Base-by-base conservation (phyloP, 2,888 invertebrate species). In the Petrolisthes manimaculis region DNA sequence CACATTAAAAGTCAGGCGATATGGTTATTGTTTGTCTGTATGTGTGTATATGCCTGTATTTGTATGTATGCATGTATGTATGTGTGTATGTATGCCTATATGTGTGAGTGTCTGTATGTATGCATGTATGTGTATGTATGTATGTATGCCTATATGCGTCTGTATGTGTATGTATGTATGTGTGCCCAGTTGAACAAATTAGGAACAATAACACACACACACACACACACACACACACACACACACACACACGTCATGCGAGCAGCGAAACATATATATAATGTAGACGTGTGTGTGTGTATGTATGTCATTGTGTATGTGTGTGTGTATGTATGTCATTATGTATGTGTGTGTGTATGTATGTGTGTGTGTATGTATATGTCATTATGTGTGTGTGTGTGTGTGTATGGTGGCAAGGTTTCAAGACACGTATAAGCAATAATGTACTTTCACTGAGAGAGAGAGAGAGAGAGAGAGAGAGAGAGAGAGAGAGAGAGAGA, bases 261-360 rank as follows among this genome's bases (percentile, higher is more conserved):
- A 37, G 37, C 37, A 1, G 37, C 37, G 37, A 37, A 37, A 37
- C 37, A 1, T 37, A 37, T 37, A 37, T 37, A 37, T 37, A n/a
- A n/a, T n/a, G 37, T 37, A 21, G 9, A 24, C 18, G 21, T 12
- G 75, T 24, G 21, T 75, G 21, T 24, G 75, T 75, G 37, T 37
- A n/a, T n/a, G n/a, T 74, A n/a, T 74, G n/a, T 61, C n/a, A 12
- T 14, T 9, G 61, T 9, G 14, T 61, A 14, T 61, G 54, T 79
- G 24, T 37, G 54, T 54, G 18, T 54, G 79, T 81, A 18, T 81
- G 56, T 82, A 54, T 74, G 37, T 84, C 12, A 74, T 18, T 84
- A n/a, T 74, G 37, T 84, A 21, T 85, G 61, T 85, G 54, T 85
- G 77, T 85, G 54, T 78, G 77, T 85, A 21, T 85, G 74, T 84